Base-by-base conservation (phyloP, 2,888 invertebrate species). In the Diploptera punctata region DNA sequence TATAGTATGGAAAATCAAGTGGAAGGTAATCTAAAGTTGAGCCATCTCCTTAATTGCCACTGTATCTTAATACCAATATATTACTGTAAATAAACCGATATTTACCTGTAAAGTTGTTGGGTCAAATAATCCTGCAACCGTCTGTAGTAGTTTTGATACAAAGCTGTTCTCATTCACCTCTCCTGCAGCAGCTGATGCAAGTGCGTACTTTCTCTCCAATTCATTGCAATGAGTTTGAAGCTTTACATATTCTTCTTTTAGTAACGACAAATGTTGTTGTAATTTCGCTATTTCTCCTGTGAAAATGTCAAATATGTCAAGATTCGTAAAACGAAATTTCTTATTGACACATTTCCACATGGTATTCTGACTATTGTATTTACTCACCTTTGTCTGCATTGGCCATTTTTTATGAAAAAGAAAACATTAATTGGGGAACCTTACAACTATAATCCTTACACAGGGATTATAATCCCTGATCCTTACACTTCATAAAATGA, bases 231-330 rank as follows among this genome's bases (percentile, higher is more conserved):
- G 90, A 62, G 88, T 88, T 81, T 97, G 95, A 33, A 98, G 86
- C 83, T 95, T 95, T 7, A 94, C 92, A 83, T 97, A 97, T 83
- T 98, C 95, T 78, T 95, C 94, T 79, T 95, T 91, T 75, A 98
- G 86, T 73, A 98, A 86, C 71, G 91, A 84, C 76, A 98, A 85
- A 82, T 97, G 97, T 81, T 94, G 94, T 82, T 95, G 94, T 67
- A 87, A 80, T 79, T 87, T 87, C 5, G 79, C 78, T 60, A 84
- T 83, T 78, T 87, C 87, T 13, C 72, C 75, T 74, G 52, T 1
- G 54, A 52, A 24, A 68, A 31, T n/a, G n/a, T n/a, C 3, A n/a
- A n/a, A n/a, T 3, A 61, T 13, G n/a, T 47, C 18, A 47, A 47
- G 4, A 29, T n/a, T 24, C 26, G 52, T 16, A 52, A 21, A 52